These are phyloP conservation scores for Toxonevra muliebris DNA, from an alignment of 2,888 invertebrate genomes.

Conservation along the genomic window DNA sequence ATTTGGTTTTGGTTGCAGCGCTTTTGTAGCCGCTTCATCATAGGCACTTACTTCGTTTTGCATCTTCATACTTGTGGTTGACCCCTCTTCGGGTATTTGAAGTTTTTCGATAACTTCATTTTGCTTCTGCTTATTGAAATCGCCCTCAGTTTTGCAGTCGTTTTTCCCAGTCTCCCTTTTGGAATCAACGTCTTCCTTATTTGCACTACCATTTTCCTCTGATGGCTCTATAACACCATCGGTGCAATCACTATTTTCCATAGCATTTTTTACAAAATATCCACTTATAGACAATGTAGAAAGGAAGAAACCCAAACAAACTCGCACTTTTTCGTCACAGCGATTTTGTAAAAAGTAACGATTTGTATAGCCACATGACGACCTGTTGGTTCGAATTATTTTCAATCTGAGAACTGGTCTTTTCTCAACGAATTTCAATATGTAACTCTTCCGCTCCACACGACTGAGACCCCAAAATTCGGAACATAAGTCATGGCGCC, in stretches of 20 bases:
- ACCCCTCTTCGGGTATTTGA: background rate
- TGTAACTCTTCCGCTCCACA: constrained; percentile 34
- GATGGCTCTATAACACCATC: no score
- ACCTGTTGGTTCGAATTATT: constrained; percentile 25
- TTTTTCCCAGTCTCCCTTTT: no score
- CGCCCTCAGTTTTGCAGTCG: no score
- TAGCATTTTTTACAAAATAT: constrained; percentile 39
- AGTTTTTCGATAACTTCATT: background rate
- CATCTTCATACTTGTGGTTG: no score
- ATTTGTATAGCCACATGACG: constrained; percentile 36
- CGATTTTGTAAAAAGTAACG: constrained; percentile 36
- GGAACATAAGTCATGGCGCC: constrained; percentile 34
- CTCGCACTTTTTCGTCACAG: constrained; percentile 28
- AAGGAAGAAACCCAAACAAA: constrained; percentile 42
- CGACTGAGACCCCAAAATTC: constrained; percentile 37
- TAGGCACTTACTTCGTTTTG: constrained; percentile 18
- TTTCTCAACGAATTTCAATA: constrained; percentile 32
- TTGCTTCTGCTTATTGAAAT: background rate
- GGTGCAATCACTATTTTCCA: constrained; percentile 31
- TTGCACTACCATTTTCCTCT: no score
- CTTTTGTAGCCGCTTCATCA: constrained; percentile 18
- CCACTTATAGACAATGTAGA: constrained; percentile 37
- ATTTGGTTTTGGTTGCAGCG: constrained; percentile 23
- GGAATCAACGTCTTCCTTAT: no score
- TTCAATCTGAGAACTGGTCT: constrained; percentile 35